Base-by-base conservation (phyloP, 2,113 vertebrate species). In the Telmatochromis brichardi region DNA sequence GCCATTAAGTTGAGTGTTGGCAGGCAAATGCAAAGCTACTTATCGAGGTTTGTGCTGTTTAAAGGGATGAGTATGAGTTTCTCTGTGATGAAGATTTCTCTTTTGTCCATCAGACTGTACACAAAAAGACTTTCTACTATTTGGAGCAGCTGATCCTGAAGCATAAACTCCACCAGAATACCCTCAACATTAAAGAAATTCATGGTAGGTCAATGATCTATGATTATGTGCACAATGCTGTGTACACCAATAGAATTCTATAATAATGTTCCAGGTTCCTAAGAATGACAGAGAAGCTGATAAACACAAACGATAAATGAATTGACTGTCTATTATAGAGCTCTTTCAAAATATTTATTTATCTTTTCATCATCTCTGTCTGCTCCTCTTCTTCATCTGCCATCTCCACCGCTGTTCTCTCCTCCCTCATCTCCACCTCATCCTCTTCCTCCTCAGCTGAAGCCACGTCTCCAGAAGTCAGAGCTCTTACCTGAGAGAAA, bases 111-210 rank as follows among this genome's bases (percentile, higher is more conserved):
- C 92, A 99, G 99, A 98, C 98, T 21, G 57, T 94, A 81, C 98
- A 99, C 95, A 99, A 99, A 94, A 99, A 99, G 95, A 99, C 98
- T 1, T 99, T 99, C 94, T 99, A 96, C 93, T 99, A 99, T 89
- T 92, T 99, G 94, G 98, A 99, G 87, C 98, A 99, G 93, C 95
- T 99, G 94, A 98, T 99, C 95, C 96, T 99, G 68, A 99, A 99
- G 88, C 98, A 99, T 89, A 98, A 96, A 92, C 97, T 99, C 85
- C 98, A 99, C 88, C 97, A 98, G 90, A 99, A 98, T 90, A 95
- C 97, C 1, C 97, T 99, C 21, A 98, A 98, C 88, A 98, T 99
- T 93, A 99, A 99, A 91, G 99, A 99, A 93, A 99, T 99, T 87
- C 96, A 99, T 2, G 99, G 99, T 99, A 93, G 80, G 96, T 90